Evolutionary conservation across 2,113 vertebrate species (phyloP).

Genomic region (Probosciger aterrimus): DNA sequence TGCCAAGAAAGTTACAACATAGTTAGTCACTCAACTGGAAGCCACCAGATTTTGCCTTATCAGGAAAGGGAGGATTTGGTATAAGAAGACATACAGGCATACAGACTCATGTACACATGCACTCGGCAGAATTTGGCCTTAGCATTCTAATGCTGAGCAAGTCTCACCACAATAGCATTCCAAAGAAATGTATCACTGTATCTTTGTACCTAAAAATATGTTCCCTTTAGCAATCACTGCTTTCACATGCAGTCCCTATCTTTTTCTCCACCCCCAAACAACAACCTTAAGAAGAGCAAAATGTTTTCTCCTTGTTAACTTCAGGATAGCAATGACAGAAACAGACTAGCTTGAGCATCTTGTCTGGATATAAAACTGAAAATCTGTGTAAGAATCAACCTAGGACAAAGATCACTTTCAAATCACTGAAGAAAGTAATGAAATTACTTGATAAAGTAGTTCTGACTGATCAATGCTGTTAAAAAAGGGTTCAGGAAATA

Average conservation of each 20-base stretch:
- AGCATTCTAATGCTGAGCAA: neutral
- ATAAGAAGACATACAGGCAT: neutral
- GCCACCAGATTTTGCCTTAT: neutral
- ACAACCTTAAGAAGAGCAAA: neutral
- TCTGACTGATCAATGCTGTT: neutral
- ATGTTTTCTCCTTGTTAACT: neutral
- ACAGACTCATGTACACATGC: fast-evolving
- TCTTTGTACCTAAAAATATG: neutral
- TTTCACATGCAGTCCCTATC: neutral
- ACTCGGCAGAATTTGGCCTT: neutral
- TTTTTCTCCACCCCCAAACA: neutral
- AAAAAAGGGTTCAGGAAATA: neutral
- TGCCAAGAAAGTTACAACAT: neutral
- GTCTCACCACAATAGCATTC: neutral
- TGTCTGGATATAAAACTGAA: neutral
- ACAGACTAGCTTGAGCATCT: neutral
- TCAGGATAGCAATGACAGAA: neutral
- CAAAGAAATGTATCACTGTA: neutral
- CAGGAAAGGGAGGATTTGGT: neutral
- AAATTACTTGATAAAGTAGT: neutral
- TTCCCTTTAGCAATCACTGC: neutral
- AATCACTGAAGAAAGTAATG: neutral
- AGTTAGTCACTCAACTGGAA: neutral
- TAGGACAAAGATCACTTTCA: neutral
- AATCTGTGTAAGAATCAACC: neutral